A percentile compares a stretch with the other conserved stretches of the same genome.
Evolutionary conservation across 2,888 invertebrate genomes (phyloP).

Genomic region (Drosophila koepferae): DNA sequence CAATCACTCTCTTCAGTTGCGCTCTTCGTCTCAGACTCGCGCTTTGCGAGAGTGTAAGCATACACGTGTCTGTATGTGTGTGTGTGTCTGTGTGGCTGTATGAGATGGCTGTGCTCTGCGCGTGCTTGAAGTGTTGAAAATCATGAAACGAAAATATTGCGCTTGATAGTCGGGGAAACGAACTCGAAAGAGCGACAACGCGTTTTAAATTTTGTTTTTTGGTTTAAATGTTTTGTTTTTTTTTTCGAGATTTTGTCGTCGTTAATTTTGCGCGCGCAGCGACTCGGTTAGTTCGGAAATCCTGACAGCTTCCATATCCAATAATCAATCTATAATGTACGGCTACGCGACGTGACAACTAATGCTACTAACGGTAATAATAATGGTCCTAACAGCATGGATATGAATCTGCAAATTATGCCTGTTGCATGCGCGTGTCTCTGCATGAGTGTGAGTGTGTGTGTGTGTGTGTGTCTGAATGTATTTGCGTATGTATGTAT

Average conservation of each 20-base stretch:
- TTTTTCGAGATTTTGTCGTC: slow-evolving; percentile 31
- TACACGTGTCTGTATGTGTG: slow-evolving; percentile 1
- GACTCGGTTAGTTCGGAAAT: slow-evolving; percentile 21
- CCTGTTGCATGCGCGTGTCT: slow-evolving; percentile 4
- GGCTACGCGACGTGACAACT: slow-evolving; percentile 25
- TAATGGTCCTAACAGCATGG: slow-evolving; percentile 3
- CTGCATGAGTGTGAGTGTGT: slow-evolving; percentile 13
- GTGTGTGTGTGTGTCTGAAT: neutral
- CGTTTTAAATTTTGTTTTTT: slow-evolving; percentile 40
- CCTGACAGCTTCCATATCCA: slow-evolving; percentile 3
- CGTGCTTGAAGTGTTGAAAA: neutral
- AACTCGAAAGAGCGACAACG: slow-evolving; percentile 66
- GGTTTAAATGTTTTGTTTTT: slow-evolving; percentile 23
- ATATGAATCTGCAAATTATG: slow-evolving; percentile 10
- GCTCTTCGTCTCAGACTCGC: neutral
- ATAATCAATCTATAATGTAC: slow-evolving; percentile 40
- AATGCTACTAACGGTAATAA: slow-evolving; percentile 34
- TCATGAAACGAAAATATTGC: slow-evolving; percentile 1
- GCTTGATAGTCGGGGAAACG: slow-evolving; percentile 55
- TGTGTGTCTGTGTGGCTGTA: neutral
- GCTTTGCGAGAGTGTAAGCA: slow-evolving; percentile 12
- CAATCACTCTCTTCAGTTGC: neutral
- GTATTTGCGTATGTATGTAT: slow-evolving; percentile 9
- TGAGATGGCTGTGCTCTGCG: neutral
- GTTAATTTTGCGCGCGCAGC: slow-evolving; percentile 54